Percentiles rank a stretch among this genome's conserved stretches.
These are phyloP conservation scores for Nipponia nippon DNA, from an alignment of 2,113 vertebrate species.

Conservation along the genomic window DNA sequence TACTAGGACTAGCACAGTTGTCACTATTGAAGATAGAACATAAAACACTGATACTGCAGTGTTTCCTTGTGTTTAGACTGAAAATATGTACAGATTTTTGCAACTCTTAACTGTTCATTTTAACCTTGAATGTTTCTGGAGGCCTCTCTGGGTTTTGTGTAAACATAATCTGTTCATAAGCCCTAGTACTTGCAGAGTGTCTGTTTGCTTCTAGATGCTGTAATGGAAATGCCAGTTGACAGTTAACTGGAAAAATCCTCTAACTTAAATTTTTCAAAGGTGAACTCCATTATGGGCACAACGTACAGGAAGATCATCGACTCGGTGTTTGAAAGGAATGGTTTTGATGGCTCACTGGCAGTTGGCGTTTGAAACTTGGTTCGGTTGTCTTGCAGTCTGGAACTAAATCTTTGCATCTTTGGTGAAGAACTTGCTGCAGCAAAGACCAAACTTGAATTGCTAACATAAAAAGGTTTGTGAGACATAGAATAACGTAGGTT, in stretches of 20 bases:
- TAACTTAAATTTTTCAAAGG: conserved; percentile 13
- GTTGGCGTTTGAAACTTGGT: not conserved
- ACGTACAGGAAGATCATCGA: not conserved
- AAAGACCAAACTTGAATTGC: not conserved
- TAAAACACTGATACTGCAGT: conserved; percentile 5
- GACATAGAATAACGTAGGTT: not conserved
- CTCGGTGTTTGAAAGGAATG: not conserved
- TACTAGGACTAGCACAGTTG: conserved; percentile 19
- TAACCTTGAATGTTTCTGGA: conserved; percentile 66
- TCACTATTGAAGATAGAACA: conserved; percentile 32
- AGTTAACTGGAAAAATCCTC: conserved; percentile 19
- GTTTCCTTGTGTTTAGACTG: conserved; percentile 49
- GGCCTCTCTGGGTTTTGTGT: conserved; percentile 60
- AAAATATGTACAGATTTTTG: conserved; percentile 60
- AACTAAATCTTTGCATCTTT: not conserved
- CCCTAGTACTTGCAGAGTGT: conserved; percentile 25
- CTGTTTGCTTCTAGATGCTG: conserved; percentile 52
- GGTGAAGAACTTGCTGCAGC: not conserved
- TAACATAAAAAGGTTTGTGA: not conserved
- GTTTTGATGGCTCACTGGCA: conserved; percentile 11
- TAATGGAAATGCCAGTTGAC: conserved; percentile 21
- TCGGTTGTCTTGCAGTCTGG: not conserved
- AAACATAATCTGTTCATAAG: conserved; percentile 49
- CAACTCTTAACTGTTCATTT: conserved; percentile 16
- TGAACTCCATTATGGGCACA: not conserved